Evolutionary conservation across 1,140 invertebrate species (phyloP), one percentile per base, ranked within the genome.

Genomic region (Meloidogyne chitwoodi): DNA sequence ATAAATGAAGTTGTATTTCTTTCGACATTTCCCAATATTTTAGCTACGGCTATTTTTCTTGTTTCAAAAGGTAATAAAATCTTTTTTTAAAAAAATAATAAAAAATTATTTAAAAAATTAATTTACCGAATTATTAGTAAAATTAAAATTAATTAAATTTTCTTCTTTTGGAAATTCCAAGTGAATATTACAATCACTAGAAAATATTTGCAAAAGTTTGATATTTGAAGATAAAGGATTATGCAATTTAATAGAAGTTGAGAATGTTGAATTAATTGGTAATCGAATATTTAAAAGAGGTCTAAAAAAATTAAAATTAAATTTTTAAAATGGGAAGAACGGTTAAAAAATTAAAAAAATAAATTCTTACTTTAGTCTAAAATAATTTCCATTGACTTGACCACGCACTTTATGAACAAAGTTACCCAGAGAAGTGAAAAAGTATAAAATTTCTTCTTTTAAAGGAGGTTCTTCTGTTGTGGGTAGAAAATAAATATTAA

Each of bases 391-490:
- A 81, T 72, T 67, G 34, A 76, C 76, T 77, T 79, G 41, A 75
- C 75, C 48, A 62, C 88, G 88, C 89, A 92, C 92, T 86, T 91
- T 90, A 88, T 92, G 93, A 86, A 92, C 92, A 85, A 93, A 90
- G 80, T 91, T 91, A 75, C 94, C 95, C 88, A 93, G 92, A 67
- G 94, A 94, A 19, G 94, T 96, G 88, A 96, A 94, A 85, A 98
- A 93, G 88, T 92, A 93, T 85, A 98, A 91, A 88, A 92, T 92
- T 88, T 93, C 93, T 41, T 29, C 41, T 27, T 87, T 79, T 89
- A 88, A 81, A 12, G 44, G 72, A 12, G 61, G 64, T 5, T 64
- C 74, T 19, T 81, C 81, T n/a, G 29, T 34, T n/a, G 68, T 48
- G 0, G 80, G 80, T 19, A 81, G 41, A 74, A 80, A 83, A 68